These are phyloP conservation scores for Crocidura indochinensis DNA, from an alignment of 2,797 vertebrate genomes.

Conservation along the genomic window DNA sequence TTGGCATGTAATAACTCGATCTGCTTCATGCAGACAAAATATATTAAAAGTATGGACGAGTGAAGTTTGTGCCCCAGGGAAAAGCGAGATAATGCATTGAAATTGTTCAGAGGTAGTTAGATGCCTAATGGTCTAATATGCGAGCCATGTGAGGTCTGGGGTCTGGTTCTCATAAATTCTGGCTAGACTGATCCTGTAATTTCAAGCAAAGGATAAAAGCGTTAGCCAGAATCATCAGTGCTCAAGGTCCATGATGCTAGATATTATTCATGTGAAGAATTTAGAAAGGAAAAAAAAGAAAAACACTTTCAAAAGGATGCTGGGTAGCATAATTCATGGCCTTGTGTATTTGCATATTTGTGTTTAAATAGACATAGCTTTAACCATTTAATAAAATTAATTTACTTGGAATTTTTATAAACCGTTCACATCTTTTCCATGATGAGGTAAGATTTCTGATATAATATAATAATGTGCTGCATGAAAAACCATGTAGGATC, in stretches of 20 bases:
- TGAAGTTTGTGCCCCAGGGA: conserved; percentile 94
- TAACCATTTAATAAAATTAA: conserved; percentile 75
- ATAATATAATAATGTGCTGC: conserved; percentile 76
- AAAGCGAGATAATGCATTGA: conserved; percentile 94
- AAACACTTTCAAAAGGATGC: conserved; percentile 85
- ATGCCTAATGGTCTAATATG: conserved; percentile 95
- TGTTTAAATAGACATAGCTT: conserved; percentile 48
- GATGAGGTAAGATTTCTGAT: conserved; percentile 75
- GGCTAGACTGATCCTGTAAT: conserved; percentile 95
- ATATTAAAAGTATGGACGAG: conserved; percentile 93
- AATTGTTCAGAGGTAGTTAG: conserved; percentile 96
- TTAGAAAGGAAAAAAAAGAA: conserved; percentile 81
- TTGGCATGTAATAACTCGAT: conserved; percentile 92
- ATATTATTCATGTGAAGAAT: conserved; percentile 91
- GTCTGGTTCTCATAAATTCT: conserved; percentile 95
- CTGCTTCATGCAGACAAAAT: conserved; percentile 92
- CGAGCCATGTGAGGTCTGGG: conserved; percentile 94
- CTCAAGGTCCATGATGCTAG: conserved; percentile 90
- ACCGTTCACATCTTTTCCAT: conserved; percentile 67
- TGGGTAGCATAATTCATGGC: conserved; percentile 79
- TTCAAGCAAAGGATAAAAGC: conserved; percentile 93
- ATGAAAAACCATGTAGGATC: conserved; percentile 81
- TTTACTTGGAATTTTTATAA: conserved; percentile 78
- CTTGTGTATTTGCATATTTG: conserved; percentile 70
- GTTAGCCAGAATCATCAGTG: conserved; percentile 92